A percentile compares a stretch with the other conserved stretches of the same genome.
These are phyloP conservation scores for Drosophila littoralis DNA, from an alignment of 1,140 invertebrate genomes.

Conservation along the genomic window DNA sequence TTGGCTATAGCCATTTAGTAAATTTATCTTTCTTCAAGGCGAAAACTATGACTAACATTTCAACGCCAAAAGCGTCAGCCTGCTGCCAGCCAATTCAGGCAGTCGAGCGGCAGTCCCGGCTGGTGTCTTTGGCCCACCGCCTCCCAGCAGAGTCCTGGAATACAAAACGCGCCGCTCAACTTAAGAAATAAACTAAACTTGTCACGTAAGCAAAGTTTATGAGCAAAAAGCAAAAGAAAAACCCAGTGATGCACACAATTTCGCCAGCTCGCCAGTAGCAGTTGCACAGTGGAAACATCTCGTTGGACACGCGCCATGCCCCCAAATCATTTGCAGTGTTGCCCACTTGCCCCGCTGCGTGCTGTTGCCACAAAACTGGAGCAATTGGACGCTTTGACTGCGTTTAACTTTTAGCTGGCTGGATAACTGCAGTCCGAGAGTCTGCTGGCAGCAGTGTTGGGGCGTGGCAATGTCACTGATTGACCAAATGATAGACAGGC, in stretches of 20 bases:
- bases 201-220: slow-evolving; percentile 83
- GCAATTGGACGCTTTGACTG: slow-evolving; percentile 48
- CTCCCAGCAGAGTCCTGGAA: slow-evolving; percentile 29
- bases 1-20: not conserved
- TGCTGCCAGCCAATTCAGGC: slow-evolving; percentile 14
- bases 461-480: slow-evolving; percentile 61
- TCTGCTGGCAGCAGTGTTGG: not conserved
- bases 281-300: slow-evolving; percentile 73
- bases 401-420: slow-evolving; percentile 70
- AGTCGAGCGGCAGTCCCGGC: slow-evolving; percentile 36
- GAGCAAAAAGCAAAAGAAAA: slow-evolving; percentile 61
- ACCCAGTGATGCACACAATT: slow-evolving; percentile 52
- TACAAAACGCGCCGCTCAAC: slow-evolving; percentile 58
- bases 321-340: slow-evolving; percentile 73
- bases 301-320: slow-evolving; percentile 78
- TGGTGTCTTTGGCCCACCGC: not conserved
- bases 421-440: slow-evolving; percentile 31
- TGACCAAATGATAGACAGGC: slow-evolving; percentile 78
- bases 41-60: slow-evolving; percentile 40
- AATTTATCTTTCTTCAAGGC: not conserved
- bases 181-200: slow-evolving; percentile 79
- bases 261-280: slow-evolving; percentile 41
- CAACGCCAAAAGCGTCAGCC: slow-evolving; percentile 16
- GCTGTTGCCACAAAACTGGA: slow-evolving; percentile 31
- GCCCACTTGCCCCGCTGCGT: not conserved